These are phyloP conservation scores for Isurus oxyrinchus DNA, from an alignment of 2,113 vertebrate genomes.

Conservation along the genomic window DNA sequence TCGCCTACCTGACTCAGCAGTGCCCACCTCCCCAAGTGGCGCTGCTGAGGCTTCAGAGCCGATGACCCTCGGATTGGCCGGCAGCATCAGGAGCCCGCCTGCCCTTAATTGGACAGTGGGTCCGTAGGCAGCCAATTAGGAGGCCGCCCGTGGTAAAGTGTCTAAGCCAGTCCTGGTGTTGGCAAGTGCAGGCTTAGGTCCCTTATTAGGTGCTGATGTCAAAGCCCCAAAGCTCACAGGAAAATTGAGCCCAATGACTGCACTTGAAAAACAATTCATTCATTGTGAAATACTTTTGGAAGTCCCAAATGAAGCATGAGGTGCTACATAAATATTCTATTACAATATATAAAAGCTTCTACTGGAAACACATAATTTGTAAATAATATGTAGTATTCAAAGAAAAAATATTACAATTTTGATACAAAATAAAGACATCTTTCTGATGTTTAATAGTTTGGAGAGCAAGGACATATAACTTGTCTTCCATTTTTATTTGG, in stretches of 20 bases:
- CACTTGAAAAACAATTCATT: not conserved
- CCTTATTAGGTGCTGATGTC: too few species aligned
- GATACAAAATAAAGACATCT: not conserved
- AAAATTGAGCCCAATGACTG: not conserved
- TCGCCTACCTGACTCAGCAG: too few species aligned
- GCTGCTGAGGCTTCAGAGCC: too few species aligned
- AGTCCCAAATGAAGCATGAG: not conserved
- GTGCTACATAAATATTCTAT: not conserved
- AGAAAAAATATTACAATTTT: not conserved
- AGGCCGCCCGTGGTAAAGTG: too few species aligned
- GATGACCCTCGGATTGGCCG: too few species aligned
- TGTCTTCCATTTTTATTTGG: not conserved
- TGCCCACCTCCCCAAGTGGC: too few species aligned
- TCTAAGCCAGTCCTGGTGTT: too few species aligned
- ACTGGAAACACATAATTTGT: not conserved
- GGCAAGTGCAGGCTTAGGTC: too few species aligned
- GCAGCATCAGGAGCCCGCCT: too few species aligned
- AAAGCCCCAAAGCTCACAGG: not conserved
- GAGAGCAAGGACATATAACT: not conserved
- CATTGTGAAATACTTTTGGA: not conserved
- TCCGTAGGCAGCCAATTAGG: too few species aligned
- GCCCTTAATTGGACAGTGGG: too few species aligned
- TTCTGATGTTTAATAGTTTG: not conserved
- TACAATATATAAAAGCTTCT: not conserved
- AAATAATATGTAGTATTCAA: not conserved